Conservation (phyloP, 2,888 invertebrate genomes). For the Campoplex capitator region DNA sequence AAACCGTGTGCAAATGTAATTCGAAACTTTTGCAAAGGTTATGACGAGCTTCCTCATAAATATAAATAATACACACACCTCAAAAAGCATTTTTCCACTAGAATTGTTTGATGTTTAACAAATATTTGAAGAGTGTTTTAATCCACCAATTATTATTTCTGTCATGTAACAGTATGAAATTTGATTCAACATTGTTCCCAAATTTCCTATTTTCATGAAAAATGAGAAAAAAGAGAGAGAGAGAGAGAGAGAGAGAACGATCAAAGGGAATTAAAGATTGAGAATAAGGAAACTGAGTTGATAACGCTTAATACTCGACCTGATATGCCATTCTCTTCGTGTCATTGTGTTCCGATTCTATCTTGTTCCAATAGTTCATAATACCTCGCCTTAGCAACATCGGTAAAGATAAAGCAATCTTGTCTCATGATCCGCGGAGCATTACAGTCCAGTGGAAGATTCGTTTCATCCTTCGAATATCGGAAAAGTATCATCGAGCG, state of each 20-base stretch:
- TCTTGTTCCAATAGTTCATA: conserved; percentile 37
- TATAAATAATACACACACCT: too few relatives aligned
- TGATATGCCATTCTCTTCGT: too few relatives aligned
- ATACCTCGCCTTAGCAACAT: conserved; percentile 51
- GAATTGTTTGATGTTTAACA: not conserved
- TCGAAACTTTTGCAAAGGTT: too few relatives aligned
- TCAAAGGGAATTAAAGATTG: not conserved
- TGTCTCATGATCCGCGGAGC: conserved; percentile 49
- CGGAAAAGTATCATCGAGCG: not conserved
- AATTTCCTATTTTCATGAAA: too few relatives aligned
- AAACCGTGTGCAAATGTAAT: too few relatives aligned
- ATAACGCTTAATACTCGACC: not conserved
- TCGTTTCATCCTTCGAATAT: conserved; percentile 9
- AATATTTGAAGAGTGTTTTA: not conserved
- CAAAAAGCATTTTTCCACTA: not conserved
- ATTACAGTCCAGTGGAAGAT: conserved; percentile 16
- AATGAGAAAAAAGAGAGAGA: too few relatives aligned
- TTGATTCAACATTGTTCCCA: too few relatives aligned
- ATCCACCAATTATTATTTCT: not conserved
- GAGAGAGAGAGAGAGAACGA: too few relatives aligned
- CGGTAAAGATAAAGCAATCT: conserved; percentile 72
- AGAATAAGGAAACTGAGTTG: not conserved
- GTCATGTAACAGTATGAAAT: too few relatives aligned
- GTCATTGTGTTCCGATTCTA: too few relatives aligned
- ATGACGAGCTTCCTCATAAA: too few relatives aligned